A percentile compares a stretch with the other conserved stretches of the same genome.
Conservation (phyloP, 1,140 invertebrate species). For the Drosophila repletoides region DNA sequence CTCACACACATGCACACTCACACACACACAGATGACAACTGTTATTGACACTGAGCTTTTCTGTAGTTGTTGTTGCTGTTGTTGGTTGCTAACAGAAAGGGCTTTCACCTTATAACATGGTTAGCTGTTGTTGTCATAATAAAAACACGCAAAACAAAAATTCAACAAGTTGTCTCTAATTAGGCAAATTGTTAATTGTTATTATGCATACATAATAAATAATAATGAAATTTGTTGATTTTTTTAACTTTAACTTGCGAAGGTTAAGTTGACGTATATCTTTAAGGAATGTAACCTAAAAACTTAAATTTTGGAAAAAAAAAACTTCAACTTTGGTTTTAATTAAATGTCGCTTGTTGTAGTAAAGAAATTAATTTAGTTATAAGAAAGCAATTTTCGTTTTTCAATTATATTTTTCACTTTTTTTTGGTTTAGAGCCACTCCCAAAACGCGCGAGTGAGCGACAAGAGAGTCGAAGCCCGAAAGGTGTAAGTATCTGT, state of each 20-base stretch:
- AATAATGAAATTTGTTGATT: constrained; percentile 42
- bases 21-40: constrained; percentile 33
- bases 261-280: constrained; percentile 40
- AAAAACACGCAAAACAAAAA: constrained; percentile 31
- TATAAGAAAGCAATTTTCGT: constrained; percentile 32
- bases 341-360: neutral
- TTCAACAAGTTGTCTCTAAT: constrained; percentile 66
- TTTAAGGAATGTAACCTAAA: constrained; percentile 39
- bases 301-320: neutral
- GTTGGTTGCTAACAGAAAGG: constrained; percentile 39
- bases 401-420: constrained; percentile 39
- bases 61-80: constrained; percentile 8
- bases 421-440: constrained; percentile 73
- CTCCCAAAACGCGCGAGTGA: constrained; percentile 68
- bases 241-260: constrained; percentile 20
- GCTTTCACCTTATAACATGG: constrained; percentile 63
- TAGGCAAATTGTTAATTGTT: constrained; percentile 57
- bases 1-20: constrained; percentile 30
- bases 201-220: constrained; percentile 41
- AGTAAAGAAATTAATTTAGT: constrained; percentile 15
- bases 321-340: neutral
- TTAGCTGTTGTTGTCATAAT: constrained; percentile 33
- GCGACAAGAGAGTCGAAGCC: constrained; percentile 43
- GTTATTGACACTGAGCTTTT: constrained; percentile 61
- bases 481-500: constrained; percentile 21